phyloP scores from a whole-genome alignment of 2,888 invertebrate species.

The Antheraea assamensis region DNA sequence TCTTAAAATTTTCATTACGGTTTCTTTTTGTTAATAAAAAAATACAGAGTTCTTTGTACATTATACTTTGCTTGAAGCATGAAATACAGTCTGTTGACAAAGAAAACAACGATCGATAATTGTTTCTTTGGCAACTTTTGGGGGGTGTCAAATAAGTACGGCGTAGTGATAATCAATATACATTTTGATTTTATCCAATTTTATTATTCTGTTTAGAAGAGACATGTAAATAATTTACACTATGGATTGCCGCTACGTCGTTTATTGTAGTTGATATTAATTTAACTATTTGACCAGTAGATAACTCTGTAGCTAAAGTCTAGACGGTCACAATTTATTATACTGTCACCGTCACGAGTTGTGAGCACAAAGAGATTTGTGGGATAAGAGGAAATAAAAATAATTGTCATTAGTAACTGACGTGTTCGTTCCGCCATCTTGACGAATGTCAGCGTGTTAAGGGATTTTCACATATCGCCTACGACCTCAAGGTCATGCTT shows the following conservation, averaged over 20 bases:
- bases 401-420: not conserved
- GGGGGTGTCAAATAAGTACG: not conserved
- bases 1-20: constrained; percentile 13
- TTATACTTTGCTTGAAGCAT: not conserved
- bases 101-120: not conserved
- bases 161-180: not conserved
- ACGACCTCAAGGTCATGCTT: not conserved
- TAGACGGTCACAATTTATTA: not conserved
- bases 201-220: not conserved
- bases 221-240: not conserved
- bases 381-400: not conserved
- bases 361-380: not conserved
- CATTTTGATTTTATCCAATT: not conserved
- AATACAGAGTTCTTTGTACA: constrained; percentile 14
- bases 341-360: not conserved
- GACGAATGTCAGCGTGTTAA: no score
- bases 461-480: not conserved
- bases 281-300: not conserved
- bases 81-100: not conserved
- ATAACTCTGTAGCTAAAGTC: not conserved
- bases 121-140: constrained; percentile 8
- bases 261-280: not conserved
- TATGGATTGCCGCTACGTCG: constrained; percentile 1
- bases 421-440: not conserved
- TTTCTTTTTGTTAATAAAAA: constrained; percentile 13